Evolutionary conservation across 2,797 vertebrate species (phyloP).

Genomic region (Adrianichthys oophorus): DNA sequence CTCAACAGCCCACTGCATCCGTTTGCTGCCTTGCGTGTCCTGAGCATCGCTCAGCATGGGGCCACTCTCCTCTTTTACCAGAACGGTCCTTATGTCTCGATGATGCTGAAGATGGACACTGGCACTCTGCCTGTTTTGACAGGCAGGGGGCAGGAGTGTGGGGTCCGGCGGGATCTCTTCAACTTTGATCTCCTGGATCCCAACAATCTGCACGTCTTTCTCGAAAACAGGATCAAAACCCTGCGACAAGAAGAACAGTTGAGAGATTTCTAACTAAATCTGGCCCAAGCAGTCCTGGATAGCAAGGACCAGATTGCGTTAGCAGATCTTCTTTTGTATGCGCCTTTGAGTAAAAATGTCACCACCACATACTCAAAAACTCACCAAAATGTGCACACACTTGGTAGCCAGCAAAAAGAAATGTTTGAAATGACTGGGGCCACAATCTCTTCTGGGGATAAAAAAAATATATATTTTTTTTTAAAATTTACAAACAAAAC

Average conservation of each 20-base stretch:
- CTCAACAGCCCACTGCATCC: constrained; percentile 60
- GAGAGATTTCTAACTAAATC: background rate
- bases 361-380: no score
- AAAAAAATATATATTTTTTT: no score
- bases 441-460: no score
- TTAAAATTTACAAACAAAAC: no score
- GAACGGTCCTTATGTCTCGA: constrained; percentile 63
- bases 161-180: constrained; percentile 57
- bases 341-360: no score
- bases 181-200: constrained; percentile 63
- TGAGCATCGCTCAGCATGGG: constrained; percentile 49
- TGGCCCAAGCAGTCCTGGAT: no score
- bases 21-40: constrained; percentile 37
- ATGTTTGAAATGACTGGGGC: no score
- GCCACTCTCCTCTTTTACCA: constrained; percentile 77
- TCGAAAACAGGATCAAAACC: constrained; percentile 15
- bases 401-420: no score
- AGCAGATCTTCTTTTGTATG: no score
- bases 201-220: constrained; percentile 17
- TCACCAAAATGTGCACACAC: no score
- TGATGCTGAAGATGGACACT: constrained; percentile 45
- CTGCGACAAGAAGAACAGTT: constrained; percentile 31
- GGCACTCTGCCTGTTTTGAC: constrained; percentile 28
- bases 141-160: constrained; percentile 1
- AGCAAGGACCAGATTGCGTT: no score